phyloP scores from a whole-genome alignment of 2,888 invertebrate species.

The Pammene fasciana region DNA sequence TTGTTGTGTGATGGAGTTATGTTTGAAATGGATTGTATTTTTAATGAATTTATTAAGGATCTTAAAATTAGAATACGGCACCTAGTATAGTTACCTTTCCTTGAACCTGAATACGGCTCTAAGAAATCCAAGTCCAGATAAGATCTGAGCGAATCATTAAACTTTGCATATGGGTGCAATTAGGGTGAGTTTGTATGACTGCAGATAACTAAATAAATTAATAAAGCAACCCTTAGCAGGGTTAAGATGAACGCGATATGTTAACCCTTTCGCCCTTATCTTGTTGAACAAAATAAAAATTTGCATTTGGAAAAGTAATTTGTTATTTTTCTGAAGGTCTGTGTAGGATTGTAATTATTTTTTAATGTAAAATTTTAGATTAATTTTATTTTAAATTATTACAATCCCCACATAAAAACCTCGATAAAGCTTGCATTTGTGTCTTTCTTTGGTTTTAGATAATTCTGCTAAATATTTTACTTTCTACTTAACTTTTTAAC shows the following conservation, averaged over 20 bases:
- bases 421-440: too few relatives aligned
- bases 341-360: neutral
- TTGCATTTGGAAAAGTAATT: conserved; percentile 24
- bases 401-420: too few relatives aligned
- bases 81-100: too few relatives aligned
- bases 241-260: conserved; percentile 76
- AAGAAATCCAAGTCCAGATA: conserved; percentile 54
- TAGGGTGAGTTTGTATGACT: conserved; percentile 70
- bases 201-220: conserved; percentile 78
- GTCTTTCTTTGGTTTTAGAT: too few relatives aligned
- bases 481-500: too few relatives aligned
- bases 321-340: conserved; percentile 25
- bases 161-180: conserved; percentile 80
- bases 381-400: neutral
- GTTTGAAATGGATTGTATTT: too few relatives aligned
- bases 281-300: conserved; percentile 38
- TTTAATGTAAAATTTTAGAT: neutral
- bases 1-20: too few relatives aligned
- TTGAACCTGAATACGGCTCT: conserved; percentile 9
- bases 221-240: conserved; percentile 76
- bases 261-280: conserved; percentile 56
- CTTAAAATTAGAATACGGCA: too few relatives aligned
- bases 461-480: too few relatives aligned
- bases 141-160: conserved; percentile 70
- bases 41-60: too few relatives aligned